Base-by-base conservation (phyloP, 2,113 vertebrate genomes). In the Eulemur rufifrons region DNA sequence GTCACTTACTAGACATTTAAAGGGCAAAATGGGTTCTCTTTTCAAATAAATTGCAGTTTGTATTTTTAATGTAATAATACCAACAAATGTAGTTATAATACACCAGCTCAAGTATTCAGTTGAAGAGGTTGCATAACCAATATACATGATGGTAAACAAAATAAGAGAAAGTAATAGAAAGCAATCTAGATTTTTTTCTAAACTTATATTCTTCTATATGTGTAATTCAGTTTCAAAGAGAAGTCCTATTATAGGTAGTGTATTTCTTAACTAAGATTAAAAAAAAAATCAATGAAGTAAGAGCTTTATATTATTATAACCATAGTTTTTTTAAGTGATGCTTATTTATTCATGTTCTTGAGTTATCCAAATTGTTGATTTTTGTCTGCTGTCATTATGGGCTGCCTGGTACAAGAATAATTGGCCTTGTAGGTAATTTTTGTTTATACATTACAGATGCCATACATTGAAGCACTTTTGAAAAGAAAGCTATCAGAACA, bases 361-460 rank as follows among this genome's bases (percentile, higher is more conserved):
- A 42, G n/a, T 73, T 92, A 18, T 89, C 54, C 34, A 96, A 50
- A 78, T 82, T 45, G 50, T 47, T 88, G n/a, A 12, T 50, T 97
- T 96, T 91, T 94, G 34, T 94, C 37, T 89, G 45, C 42, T 93
- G 0, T 83, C 21, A 23, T 74, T 85, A 50, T 68, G 34, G 32
- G 23, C 54, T 95, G 23, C 47, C 32, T 85, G 15, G 8, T 95
- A 61, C 2, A 84, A 82, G n/a, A 94, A 56, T 80, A 95, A 80
- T 81, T 92, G 89, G 25, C 37, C 21, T 94, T 86, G 1, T 78
- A 69, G n/a, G 77, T 96, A 64, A 90, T 84, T 93, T 94, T 74
- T 96, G 84, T 91, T 97, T 95, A 56, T 94, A 96, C 66, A 97
- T 98, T 98, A 87, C 95, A 99, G 99, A 73, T 99, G 37, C 90